Conservation (phyloP, 2,797 vertebrate genomes). For the Brachyrhaphis roseni region DNA sequence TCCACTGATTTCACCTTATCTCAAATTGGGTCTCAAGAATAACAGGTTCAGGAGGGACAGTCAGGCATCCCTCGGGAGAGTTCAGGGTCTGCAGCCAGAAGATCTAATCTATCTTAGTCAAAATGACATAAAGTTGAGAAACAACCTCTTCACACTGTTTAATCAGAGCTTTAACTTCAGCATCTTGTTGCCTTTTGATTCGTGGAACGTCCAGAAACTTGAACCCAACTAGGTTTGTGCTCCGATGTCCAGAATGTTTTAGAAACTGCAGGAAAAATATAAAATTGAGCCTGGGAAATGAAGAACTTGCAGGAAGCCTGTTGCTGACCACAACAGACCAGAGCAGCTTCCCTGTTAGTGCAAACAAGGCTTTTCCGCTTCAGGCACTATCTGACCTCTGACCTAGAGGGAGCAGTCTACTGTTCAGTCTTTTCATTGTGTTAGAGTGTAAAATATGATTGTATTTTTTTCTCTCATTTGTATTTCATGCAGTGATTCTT, state of each 20-base stretch:
- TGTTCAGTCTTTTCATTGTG: neutral
- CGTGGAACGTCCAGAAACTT: neutral
- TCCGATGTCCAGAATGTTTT: neutral
- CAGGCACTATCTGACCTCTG: neutral
- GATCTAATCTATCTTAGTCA: neutral
- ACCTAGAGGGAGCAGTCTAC: neutral
- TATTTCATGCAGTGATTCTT: neutral
- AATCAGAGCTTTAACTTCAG: neutral
- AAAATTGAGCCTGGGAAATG: neutral
- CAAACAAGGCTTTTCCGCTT: neutral
- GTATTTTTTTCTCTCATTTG: neutral
- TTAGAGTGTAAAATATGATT: neutral
- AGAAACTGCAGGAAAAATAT: neutral
- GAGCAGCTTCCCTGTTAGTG: neutral
- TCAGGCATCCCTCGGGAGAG: neutral
- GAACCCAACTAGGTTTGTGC: neutral
- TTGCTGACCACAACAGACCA: neutral
- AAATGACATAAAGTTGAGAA: neutral
- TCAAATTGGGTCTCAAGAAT: neutral
- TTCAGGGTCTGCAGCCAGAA: neutral
- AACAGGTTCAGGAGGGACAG: neutral
- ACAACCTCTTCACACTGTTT: neutral
- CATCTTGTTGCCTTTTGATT: neutral
- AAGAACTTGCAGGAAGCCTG: neutral
- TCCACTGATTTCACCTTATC: neutral